phyloP scores from a whole-genome alignment of 1,140 invertebrate genomes.

The Camponotus vicinus region DNA sequence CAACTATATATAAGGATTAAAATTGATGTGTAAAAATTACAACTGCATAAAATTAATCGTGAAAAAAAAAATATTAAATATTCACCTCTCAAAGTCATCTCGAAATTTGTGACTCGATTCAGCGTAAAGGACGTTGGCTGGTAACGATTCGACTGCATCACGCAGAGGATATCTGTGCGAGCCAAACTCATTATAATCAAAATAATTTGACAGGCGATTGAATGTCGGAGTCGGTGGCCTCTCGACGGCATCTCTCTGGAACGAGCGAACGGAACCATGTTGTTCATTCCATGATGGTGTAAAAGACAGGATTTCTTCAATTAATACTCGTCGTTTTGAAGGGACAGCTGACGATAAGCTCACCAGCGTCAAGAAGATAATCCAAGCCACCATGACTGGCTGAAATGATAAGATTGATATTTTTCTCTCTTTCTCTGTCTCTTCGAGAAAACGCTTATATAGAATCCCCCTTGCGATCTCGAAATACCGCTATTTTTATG shows the following conservation, averaged over 20 bases:
- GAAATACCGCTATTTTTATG: slow-evolving; percentile 17
- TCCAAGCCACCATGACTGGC: slow-evolving; percentile 27
- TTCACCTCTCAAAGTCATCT: slow-evolving; percentile 24
- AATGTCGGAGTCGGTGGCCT: slow-evolving; percentile 80
- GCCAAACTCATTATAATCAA: slow-evolving; percentile 62
- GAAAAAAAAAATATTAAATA: neutral
- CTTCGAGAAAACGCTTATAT: neutral
- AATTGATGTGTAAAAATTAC: neutral
- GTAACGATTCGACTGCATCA: slow-evolving; percentile 87
- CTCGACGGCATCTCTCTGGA: slow-evolving; percentile 88
- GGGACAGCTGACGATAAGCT: slow-evolving; percentile 74
- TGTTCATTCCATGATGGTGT: slow-evolving; percentile 43
- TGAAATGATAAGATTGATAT: neutral
- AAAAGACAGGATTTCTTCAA: slow-evolving; percentile 55
- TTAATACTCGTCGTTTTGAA: slow-evolving; percentile 72
- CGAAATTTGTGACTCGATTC: neutral
- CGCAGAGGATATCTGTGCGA: slow-evolving; percentile 85
- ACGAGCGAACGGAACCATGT: slow-evolving; percentile 61
- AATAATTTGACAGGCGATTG: slow-evolving; percentile 15
- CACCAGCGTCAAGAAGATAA: slow-evolving; percentile 70
- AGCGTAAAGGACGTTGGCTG: slow-evolving; percentile 65
- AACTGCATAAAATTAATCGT: neutral
- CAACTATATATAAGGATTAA: neutral
- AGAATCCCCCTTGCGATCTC: neutral
- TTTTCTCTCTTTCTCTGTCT: neutral